These are phyloP conservation scores for Ramphastos sulfuratus DNA, from an alignment of 2,113 vertebrate genomes.

Conservation along the genomic window DNA sequence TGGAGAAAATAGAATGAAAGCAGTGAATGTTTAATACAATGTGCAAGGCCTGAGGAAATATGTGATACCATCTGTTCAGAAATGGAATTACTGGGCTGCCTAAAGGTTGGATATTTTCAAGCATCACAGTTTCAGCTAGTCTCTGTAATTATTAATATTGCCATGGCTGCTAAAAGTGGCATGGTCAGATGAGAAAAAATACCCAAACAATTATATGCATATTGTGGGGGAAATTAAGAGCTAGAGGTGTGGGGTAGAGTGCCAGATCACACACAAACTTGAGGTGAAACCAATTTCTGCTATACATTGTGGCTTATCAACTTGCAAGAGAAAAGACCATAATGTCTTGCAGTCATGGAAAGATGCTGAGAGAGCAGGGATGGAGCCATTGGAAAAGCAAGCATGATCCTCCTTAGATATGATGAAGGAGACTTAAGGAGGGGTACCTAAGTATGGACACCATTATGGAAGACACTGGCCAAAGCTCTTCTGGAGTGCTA, in stretches of 20 bases:
- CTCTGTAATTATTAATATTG: neutral
- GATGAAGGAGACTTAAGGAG: neutral
- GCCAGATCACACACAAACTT: neutral
- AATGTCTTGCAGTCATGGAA: neutral
- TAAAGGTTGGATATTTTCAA: neutral
- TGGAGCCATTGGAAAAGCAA: neutral
- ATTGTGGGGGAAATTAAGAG: neutral
- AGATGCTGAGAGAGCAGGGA: neutral
- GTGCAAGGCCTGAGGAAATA: neutral
- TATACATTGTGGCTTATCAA: neutral
- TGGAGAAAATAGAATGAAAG: neutral
- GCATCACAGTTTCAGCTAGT: neutral
- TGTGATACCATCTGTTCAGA: neutral
- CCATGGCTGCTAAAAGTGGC: neutral
- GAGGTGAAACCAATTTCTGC: neutral
- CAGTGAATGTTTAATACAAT: neutral
- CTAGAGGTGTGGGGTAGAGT: neutral
- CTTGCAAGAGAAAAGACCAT: neutral
- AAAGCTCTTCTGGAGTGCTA: neutral
- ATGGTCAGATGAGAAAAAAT: neutral
- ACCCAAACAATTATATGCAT: neutral
- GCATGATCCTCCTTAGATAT: neutral
- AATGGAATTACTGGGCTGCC: neutral
- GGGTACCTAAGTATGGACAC: accelerated
- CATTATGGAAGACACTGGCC: neutral